phyloP scores from a whole-genome alignment of 2,113 vertebrate species.

The Nycticryphes semicollaris region DNA sequence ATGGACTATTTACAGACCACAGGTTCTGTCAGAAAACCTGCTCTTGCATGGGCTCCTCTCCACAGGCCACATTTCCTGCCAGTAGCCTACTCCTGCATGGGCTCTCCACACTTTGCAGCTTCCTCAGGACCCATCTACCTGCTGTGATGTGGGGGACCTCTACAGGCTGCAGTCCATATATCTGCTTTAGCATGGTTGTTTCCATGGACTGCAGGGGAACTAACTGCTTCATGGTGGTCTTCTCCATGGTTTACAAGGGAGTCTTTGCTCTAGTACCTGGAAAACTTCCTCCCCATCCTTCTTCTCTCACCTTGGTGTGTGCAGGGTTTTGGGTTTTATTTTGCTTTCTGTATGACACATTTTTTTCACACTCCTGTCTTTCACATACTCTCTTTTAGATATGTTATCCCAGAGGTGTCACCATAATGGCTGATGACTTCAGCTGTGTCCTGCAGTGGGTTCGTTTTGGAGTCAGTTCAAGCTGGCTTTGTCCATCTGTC shows the following conservation, averaged over 20 bases:
- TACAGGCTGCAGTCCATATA: not conserved
- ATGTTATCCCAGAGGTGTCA: not conserved
- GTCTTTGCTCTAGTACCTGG: no score
- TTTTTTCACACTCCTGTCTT: not conserved
- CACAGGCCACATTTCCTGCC: not conserved
- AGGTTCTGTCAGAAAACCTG: not conserved
- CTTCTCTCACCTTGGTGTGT: not conserved
- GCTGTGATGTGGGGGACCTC: not conserved
- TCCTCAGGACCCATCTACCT: not conserved
- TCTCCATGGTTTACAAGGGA: not conserved
- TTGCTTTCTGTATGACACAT: not conserved
- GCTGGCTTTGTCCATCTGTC: not conserved
- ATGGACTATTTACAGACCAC: not conserved
- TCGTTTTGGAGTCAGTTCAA: rapidly evolving
- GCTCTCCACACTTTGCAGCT: not conserved
- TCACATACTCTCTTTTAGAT: not conserved
- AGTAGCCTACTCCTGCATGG: rapidly evolving
- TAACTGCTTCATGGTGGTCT: not conserved
- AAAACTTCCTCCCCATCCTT: not conserved
- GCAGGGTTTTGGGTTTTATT: not conserved
- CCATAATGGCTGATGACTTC: not conserved
- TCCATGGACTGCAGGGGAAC: not conserved
- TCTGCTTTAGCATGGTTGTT: not conserved
- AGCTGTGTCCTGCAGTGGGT: not conserved
- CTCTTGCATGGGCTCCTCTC: not conserved